These are phyloP conservation scores for Torymus aiolomorphi DNA, from an alignment of 2,888 invertebrate genomes.

Conservation along the genomic window DNA sequence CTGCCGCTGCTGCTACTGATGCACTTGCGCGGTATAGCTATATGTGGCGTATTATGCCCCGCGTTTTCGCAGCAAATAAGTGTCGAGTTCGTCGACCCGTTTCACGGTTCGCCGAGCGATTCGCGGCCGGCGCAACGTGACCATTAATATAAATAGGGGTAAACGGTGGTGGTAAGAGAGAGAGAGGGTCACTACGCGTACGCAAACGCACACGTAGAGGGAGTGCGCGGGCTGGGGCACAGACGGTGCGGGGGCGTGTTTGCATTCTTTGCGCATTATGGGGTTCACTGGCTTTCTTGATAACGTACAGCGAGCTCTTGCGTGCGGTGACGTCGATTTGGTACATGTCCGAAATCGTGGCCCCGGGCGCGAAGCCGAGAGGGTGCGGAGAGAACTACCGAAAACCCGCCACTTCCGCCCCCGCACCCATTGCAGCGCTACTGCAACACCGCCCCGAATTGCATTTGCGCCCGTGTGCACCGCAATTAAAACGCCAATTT, in stretches of 20 bases:
- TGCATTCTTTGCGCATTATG: slow-evolving; percentile 58
- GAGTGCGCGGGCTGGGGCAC: background rate
- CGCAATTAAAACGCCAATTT: slow-evolving; percentile 55
- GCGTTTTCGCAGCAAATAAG: slow-evolving; percentile 53
- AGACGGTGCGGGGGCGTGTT: slow-evolving; percentile 58
- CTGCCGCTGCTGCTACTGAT: too few relatives aligned
- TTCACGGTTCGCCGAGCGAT: slow-evolving; percentile 65
- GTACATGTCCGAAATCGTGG: slow-evolving; percentile 36
- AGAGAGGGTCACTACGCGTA: background rate
- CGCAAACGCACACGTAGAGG: background rate
- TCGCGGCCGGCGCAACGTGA: slow-evolving; percentile 63
- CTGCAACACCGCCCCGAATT: background rate
- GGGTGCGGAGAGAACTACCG: background rate
- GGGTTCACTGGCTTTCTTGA: slow-evolving; percentile 59
- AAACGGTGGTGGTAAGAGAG: slow-evolving; percentile 62
- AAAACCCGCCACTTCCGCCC: slow-evolving; percentile 47
- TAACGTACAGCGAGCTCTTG: slow-evolving; percentile 23
- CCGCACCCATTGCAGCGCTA: background rate
- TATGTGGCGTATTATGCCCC: background rate
- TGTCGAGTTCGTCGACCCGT: slow-evolving; percentile 65
- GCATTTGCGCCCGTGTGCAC: background rate
- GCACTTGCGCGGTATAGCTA: too few relatives aligned
- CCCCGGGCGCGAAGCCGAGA: background rate
- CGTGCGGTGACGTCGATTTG: background rate
- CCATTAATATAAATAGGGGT: slow-evolving; percentile 68